Conservation (phyloP, 2,113 vertebrate species). For the Sinocyclocheilus rhinocerous region DNA sequence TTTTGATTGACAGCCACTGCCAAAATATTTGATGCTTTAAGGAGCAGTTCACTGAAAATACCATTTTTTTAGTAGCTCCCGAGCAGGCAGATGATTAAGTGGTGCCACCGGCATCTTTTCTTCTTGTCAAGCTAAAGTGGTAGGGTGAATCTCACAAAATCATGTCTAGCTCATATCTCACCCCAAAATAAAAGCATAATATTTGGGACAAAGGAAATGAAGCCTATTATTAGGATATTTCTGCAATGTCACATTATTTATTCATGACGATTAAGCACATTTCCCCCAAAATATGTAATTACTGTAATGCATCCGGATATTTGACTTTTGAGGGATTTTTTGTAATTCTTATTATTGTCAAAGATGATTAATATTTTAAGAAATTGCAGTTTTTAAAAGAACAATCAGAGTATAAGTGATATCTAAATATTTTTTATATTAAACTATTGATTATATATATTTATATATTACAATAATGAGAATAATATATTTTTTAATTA, state of each 20-base stretch:
- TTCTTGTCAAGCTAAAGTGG: neutral
- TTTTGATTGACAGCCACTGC: slow-evolving; percentile 41
- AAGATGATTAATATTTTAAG: neutral
- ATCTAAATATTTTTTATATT: neutral
- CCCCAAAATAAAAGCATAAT: neutral
- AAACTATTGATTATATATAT: neutral
- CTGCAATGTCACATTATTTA: neutral
- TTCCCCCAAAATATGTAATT: neutral
- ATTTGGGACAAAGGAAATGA: neutral
- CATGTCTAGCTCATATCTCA: neutral
- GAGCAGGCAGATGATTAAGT: slow-evolving; percentile 15
- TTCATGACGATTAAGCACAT: slow-evolving; percentile 1
- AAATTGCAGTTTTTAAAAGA: neutral
- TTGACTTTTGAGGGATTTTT: neutral
- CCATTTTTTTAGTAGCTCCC: neutral
- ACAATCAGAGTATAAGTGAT: neutral
- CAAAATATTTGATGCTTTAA: slow-evolving; percentile 38
- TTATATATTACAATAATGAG: neutral
- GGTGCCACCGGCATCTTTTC: slow-evolving; percentile 39
- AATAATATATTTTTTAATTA: neutral
- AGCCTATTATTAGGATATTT: slow-evolving; percentile 2
- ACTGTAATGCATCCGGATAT: slow-evolving; percentile 18
- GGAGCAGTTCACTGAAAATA: slow-evolving; percentile 26
- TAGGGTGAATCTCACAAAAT: neutral
- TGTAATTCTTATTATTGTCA: neutral